Percentiles rank a stretch among this genome's conserved stretches.
phyloP scores from a whole-genome alignment of 2,888 invertebrate species.

The Tipula lateralis region DNA sequence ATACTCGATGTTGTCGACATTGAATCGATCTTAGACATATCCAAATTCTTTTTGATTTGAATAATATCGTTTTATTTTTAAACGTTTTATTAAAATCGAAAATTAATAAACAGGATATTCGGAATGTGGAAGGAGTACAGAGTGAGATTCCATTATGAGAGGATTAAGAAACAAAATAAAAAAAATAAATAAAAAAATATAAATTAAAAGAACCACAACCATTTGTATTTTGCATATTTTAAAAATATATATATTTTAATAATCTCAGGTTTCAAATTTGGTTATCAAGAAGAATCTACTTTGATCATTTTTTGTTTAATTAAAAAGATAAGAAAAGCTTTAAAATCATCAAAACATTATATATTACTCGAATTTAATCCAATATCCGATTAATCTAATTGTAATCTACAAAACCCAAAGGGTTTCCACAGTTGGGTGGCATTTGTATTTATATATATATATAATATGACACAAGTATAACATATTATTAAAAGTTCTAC shows the following conservation, averaged over 20 bases:
- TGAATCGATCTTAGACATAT: constrained; percentile 33
- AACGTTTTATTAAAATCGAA: neutral
- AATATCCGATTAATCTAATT: constrained; percentile 24
- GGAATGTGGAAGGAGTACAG: neutral
- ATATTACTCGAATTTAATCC: constrained; percentile 25
- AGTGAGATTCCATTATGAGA: constrained; percentile 12
- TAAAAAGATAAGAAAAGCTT: neutral
- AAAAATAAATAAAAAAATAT: constrained; percentile 33
- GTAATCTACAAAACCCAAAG: constrained; percentile 26
- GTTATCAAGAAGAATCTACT: constrained; percentile 35
- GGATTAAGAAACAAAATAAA: constrained; percentile 5
- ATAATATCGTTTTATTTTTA: neutral
- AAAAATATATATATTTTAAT: constrained; percentile 32
- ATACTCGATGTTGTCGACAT: constrained; percentile 35
- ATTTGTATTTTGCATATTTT: constrained; percentile 42
- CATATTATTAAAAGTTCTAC: constrained; percentile 45
- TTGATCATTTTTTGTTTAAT: neutral
- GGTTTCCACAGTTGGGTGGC: neutral
- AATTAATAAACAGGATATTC: neutral
- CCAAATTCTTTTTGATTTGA: neutral
- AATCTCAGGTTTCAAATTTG: constrained; percentile 30
- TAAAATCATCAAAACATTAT: constrained; percentile 27
- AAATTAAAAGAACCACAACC: constrained; percentile 49
- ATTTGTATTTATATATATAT: constrained; percentile 4
- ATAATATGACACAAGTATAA: constrained; percentile 30